Conservation (phyloP, 2,797 vertebrate species). For the Chiroxiphia lanceolata region DNA sequence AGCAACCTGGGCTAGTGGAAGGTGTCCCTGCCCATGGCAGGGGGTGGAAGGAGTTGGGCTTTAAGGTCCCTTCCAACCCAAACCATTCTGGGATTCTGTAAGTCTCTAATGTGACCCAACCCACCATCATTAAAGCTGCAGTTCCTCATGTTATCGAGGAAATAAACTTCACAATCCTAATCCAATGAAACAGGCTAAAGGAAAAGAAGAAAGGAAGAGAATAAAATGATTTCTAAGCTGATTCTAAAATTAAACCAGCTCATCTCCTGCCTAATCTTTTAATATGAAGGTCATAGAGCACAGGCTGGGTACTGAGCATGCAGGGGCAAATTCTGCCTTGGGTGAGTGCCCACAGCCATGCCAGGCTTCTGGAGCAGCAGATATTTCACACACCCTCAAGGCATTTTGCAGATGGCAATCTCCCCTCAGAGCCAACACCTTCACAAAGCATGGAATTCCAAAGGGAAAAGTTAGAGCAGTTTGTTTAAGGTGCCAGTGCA, state of each 20-base stretch:
- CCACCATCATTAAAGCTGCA: neutral
- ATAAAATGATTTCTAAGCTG: neutral
- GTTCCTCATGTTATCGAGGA: neutral
- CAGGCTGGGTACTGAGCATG: neutral
- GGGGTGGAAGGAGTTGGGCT: accelerated
- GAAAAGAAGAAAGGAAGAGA: neutral
- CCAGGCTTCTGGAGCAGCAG: neutral
- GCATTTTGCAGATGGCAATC: neutral
- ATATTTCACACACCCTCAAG: neutral
- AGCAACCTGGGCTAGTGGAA: accelerated
- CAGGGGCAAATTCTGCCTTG: neutral
- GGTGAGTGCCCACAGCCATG: neutral
- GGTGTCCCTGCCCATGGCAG: neutral
- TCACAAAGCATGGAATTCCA: neutral
- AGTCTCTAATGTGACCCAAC: neutral
- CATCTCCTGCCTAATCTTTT: neutral
- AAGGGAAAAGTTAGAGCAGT: neutral
- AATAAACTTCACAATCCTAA: neutral
- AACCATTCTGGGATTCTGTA: neutral
- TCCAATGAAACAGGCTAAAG: neutral
- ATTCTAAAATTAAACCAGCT: neutral
- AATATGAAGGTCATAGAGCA: neutral
- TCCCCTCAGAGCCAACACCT: neutral
- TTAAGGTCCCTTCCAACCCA: neutral
- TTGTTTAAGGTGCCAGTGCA: neutral